These are phyloP conservation scores for Catharus ustulatus DNA, from an alignment of 2,797 vertebrate genomes.

Conservation along the genomic window DNA sequence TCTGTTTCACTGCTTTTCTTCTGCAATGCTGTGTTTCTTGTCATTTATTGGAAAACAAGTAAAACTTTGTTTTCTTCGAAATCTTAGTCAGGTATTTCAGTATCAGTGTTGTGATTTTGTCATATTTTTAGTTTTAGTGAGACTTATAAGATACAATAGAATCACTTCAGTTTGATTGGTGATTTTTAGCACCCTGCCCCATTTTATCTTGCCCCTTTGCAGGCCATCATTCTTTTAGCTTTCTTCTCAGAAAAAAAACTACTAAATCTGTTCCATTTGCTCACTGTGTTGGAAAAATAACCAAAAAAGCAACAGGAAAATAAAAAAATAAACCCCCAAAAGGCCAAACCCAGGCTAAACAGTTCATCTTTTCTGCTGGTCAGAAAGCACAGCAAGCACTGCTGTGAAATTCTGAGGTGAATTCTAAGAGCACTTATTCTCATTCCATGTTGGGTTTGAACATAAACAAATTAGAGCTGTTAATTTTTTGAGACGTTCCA, in stretches of 20 bases:
- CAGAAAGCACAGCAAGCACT: neutral
- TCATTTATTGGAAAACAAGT: neutral
- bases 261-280: neutral
- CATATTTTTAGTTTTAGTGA: neutral
- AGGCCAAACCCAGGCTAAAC: neutral
- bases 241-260: neutral
- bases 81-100: neutral
- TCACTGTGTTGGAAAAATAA: neutral
- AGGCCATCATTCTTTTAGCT: neutral
- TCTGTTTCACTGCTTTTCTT: neutral
- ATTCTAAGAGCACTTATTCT: neutral
- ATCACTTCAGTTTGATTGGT: neutral
- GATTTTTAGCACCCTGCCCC: neutral
- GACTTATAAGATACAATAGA: neutral
- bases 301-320: neutral
- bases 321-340: neutral
- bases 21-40: neutral
- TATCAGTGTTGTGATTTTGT: neutral
- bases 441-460: neutral
- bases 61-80: neutral
- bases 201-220: neutral
- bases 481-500: slow-evolving; percentile 63
- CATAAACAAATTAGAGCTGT: slow-evolving; percentile 37
- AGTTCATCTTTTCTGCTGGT: neutral
- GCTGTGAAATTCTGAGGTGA: neutral